Evolutionary conservation across 1,140 invertebrate genomes (phyloP), one percentile per base, ranked within the genome.

Genomic region (Pseudachorutes palmiensis): DNA sequence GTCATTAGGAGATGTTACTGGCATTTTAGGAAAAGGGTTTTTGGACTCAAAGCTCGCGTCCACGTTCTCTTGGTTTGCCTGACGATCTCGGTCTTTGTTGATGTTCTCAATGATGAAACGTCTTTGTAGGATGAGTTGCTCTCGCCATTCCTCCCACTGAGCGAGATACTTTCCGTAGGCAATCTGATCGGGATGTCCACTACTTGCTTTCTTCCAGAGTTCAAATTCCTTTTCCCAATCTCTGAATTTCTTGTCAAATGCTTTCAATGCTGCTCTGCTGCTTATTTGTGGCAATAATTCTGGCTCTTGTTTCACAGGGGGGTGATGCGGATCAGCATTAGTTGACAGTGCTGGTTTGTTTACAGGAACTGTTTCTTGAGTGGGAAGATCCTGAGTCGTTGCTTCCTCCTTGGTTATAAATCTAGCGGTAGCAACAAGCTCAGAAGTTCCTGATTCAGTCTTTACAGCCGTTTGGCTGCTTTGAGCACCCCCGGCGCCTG

Each of bases 151-250:
- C 26, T 71, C 61, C 69, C 70, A 73, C 57, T 73, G 72, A 30
- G 45, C 57, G 32, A 73, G 30, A 58, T 71, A 73, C 58, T 69
- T 59, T 1, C 31, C 45, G 60, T 71, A 73, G 0, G 69, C 65
- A 59, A 28, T 26, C 28, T 64, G 1, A 66, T 73, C 70, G 2
- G 66, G 64, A 61, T 73, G 72, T 61, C 70, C 66, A 49, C 24
- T 36, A 66, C 70, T 73, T 1, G 30, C 19, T 0, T n/a, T 22
- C 32, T 71, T 73, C 72, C 72, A 73, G 24, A 62, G 48, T 36
- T 73, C 72, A 71, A 73, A 73, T 28, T 69, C 58, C 19, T 69
- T 71, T 62, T 73, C 72, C 72, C 72, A 73, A 24, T 73, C 68
- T 19, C 65, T 30, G 49, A 71, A 73, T 28, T 71, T 73, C 1